These are phyloP conservation scores for Beris morrisii DNA, from an alignment of 2,888 invertebrate species.

Conservation along the genomic window DNA sequence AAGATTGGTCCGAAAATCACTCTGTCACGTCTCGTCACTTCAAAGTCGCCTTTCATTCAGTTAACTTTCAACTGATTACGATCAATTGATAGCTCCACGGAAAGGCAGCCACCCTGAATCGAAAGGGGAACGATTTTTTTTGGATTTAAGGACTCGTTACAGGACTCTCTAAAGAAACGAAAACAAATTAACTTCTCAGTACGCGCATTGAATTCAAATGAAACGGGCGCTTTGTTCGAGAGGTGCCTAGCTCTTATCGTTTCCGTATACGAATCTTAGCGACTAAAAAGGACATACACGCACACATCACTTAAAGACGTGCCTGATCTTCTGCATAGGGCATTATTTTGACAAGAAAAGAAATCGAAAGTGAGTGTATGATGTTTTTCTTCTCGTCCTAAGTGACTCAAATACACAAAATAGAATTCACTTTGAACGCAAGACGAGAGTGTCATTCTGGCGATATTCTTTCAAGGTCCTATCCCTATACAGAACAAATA, in stretches of 20 bases:
- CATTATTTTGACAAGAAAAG: constrained; percentile 1
- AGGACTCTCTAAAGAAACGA: constrained; percentile 11
- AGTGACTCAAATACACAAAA: no score
- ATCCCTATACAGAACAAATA: no score
- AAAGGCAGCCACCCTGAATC: neutral
- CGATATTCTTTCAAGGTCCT: no score
- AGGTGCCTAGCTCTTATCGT: no score
- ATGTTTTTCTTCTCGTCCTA: no score
- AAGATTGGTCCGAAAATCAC: constrained; percentile 4
- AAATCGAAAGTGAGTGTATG: no score
- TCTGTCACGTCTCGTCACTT: constrained; percentile 31
- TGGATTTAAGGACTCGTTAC: constrained; percentile 13
- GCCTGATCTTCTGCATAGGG: constrained; percentile 12
- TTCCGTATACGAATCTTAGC: neutral
- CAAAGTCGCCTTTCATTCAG: constrained; percentile 17
- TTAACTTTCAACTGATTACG: constrained; percentile 28
- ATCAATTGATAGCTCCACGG: constrained; percentile 20
- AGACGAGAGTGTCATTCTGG: no score
- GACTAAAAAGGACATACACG: neutral
- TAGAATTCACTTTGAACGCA: no score
- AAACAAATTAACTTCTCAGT: constrained; percentile 32
- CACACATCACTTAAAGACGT: constrained; percentile 17
- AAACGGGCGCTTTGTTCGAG: neutral
- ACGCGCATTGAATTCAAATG: constrained; percentile 27
- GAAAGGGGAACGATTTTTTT: neutral